Evolutionary conservation across 2,797 vertebrate genomes (phyloP), one percentile per base, ranked within the genome.

Genomic region (Sebastes vulpes): DNA sequence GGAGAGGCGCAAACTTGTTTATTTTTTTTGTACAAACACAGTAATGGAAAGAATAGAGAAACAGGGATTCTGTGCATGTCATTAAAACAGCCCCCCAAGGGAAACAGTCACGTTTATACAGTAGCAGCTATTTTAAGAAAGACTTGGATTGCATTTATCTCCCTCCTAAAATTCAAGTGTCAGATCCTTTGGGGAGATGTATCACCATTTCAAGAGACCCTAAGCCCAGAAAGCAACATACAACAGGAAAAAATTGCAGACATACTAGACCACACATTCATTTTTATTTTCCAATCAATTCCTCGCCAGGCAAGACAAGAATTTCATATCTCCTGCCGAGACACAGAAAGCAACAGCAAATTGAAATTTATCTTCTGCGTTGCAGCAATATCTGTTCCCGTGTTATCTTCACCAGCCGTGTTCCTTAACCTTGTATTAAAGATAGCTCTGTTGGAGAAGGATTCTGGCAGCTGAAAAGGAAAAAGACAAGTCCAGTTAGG

Each of bases 261-360:
- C 85, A 86, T 83, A 85, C 71, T 65, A 79, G 82, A 91, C 83
- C 74, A 85, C 82, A 91, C 92, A 88, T 91, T 88, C 77, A 79
- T 93, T 95, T 95, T 89, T 93, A 90, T 95, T 95, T 94, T 94
- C 86, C 92, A 93, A 94, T 95, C 93, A 94, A 94, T 91, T 95
- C 86, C 82, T 89, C 42, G 88, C 87, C 92, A 85, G 71, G 85
- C 90, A 90, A 93, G 89, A 95, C 89, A 92, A 85, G 84, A 90
- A 94, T 94, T 93, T 94, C 90, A 93, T 93, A 91, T 94, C 90
- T 94, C 89, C 82, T 91, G 88, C 81, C 29, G 84, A 92, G 93
- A 94, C 89, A 93, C 91, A 90, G 91, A 94, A 93, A 93, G 89
- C 86, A 94, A 92, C 86, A 87, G 91, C 91, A 94, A 96, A 96